Percentiles rank a stretch among this genome's conserved stretches.
phyloP scores from a whole-genome alignment of 2,797 vertebrate genomes.

The Tapera naevia region DNA sequence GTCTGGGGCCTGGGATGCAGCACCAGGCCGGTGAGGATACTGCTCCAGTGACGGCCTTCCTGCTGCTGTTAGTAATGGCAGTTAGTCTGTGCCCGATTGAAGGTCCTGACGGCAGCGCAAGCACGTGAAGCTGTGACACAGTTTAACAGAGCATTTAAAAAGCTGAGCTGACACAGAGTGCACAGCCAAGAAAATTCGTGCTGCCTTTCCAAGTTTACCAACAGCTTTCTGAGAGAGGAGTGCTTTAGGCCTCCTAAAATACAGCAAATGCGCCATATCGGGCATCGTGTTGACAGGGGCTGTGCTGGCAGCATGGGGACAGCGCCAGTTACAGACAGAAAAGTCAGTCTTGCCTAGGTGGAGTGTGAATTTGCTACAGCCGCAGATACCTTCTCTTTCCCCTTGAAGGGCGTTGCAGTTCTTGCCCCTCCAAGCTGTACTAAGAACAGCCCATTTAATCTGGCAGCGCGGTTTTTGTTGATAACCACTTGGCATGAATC shows the following conservation, averaged over 20 bases:
- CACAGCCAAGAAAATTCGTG: background rate
- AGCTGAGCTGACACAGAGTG: background rate
- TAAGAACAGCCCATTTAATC: background rate
- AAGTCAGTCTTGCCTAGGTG: background rate
- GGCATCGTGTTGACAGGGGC: background rate
- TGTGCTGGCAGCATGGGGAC: background rate
- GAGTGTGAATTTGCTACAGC: background rate
- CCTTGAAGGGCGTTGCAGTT: background rate
- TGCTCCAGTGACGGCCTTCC: accelerated
- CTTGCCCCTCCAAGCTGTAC: background rate
- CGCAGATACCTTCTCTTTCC: background rate
- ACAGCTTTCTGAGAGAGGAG: background rate
- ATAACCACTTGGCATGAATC: background rate
- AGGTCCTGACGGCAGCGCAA: background rate
- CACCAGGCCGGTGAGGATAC: accelerated
- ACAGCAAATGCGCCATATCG: background rate
- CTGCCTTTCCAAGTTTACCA: background rate
- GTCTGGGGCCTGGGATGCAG: background rate
- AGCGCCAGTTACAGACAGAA: background rate
- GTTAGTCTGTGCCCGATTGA: accelerated
- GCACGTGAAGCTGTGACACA: background rate
- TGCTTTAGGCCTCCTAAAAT: background rate
- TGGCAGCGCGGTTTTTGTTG: background rate
- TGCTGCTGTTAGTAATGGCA: background rate
- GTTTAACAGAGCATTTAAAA: background rate